phyloP scores from a whole-genome alignment of 2,888 invertebrate genomes.

The Ophioninae sp. region DNA sequence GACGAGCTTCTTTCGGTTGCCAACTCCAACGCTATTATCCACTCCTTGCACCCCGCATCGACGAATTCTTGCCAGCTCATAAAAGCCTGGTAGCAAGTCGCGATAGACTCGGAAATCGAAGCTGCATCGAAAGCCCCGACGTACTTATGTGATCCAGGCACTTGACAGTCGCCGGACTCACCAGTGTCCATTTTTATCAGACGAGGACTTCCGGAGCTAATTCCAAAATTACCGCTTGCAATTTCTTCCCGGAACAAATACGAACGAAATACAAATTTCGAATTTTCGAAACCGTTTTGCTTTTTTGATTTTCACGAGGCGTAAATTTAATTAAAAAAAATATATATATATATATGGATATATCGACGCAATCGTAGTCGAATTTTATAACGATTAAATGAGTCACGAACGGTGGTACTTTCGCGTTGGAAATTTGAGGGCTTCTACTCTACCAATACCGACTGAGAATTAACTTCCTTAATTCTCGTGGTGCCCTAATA shows the following conservation, averaged over 20 bases:
- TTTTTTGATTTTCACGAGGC: no score
- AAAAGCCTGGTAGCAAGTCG: conserved; percentile 75
- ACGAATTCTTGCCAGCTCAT: conserved; percentile 77
- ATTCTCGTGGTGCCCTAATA: conserved; percentile 70
- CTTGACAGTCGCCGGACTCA: conserved; percentile 3
- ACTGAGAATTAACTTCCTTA: conserved; percentile 31
- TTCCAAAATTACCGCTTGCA: no score
- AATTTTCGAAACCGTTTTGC: no score
- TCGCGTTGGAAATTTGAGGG: conserved; percentile 16
- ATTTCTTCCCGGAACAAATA: no score
- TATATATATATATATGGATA: no score
- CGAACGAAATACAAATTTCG: no score
- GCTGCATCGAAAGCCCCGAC: conserved; percentile 42
- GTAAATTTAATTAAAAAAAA: no score
- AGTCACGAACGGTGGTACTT: background rate
- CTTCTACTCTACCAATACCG: conserved; percentile 31
- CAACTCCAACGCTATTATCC: conserved; percentile 78
- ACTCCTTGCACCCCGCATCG: conserved; percentile 78
- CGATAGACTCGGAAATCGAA: conserved; percentile 68
- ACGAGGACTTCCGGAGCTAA: no score
- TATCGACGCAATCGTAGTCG: background rate
- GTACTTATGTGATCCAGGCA: conserved; percentile 3
- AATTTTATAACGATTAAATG: background rate
- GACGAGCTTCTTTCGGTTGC: conserved; percentile 66
- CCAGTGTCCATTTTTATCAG: background rate